Base-by-base conservation (phyloP, 1,140 invertebrate genomes). In the Drosophila melanica region DNA sequence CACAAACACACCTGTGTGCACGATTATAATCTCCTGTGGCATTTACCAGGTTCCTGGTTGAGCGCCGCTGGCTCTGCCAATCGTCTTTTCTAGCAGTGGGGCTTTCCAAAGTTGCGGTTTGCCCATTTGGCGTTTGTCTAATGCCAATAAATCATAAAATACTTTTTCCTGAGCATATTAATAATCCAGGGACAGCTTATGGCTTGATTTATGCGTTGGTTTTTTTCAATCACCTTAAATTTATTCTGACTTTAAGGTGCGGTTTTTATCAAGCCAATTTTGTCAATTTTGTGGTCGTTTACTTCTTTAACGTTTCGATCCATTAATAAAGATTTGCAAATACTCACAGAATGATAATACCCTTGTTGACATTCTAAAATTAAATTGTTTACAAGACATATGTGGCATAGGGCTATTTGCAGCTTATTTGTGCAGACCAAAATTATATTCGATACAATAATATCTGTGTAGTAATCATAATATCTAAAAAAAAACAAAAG, bases 101-200 rank as follows among this genome's bases (percentile, higher is more conserved):
- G 44, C 37, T 67, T 53, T 57, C 47, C 66, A 70, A n/a, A 12
- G 41, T 30, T 45, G 68, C 63, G 6, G 8, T 18, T 37, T 51
- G 27, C 27, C 12, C 35, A 66, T 67, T 73, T 67, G 37, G 30
- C 64, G 54, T 67, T 73, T 73, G 39, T 59, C 69, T 68, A 47
- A 39, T 47, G 55, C 79, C 72, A 64, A 87, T 86, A 86, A 86
- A 86, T 86, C 82, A 86, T 76, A 54, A 67, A 76, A 79, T 73
- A 79, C 75, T 73, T 82, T 86, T 68, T 62, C 27, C 16, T 27
- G 67, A 62, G 64, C 79, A 82, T 89, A 82, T 87, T 87, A 87
- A 87, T 82, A 86, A 86, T 80, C 75, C 23, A 85, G 75, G 69
- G 68, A 70, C 80, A 84, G 81, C 78, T 58, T 73, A 77, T 79